Evolutionary conservation across 2,113 vertebrate species (phyloP).

Genomic region (Martes martes): DNA sequence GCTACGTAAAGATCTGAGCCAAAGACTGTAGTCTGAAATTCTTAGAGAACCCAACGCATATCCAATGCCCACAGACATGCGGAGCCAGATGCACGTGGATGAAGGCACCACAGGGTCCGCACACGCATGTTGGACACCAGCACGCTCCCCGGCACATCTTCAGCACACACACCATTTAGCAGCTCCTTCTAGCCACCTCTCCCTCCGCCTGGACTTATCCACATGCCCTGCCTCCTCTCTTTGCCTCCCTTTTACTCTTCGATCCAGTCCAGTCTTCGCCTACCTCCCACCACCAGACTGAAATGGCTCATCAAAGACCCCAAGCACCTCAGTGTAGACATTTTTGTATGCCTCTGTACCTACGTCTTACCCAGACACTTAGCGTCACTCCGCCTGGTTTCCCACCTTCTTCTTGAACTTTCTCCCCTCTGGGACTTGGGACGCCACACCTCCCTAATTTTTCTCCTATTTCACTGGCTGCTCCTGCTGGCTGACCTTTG

Average conservation of each 20-base stretch:
- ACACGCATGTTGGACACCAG: not conserved
- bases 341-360: not conserved
- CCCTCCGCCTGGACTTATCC: not conserved
- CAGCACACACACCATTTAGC: not conserved
- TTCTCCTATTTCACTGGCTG: not conserved
- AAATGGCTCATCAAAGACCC: not conserved
- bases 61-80: not conserved
- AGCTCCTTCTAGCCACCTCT: no score
- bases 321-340: not conserved
- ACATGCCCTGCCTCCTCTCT: accelerated
- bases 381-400: not conserved
- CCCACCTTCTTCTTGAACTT: not conserved
- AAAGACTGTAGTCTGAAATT: not conserved
- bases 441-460: not conserved
- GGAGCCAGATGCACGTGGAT: not conserved
- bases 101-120: not conserved
- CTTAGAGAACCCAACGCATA: not conserved
- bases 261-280: not conserved
- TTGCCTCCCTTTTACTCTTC: not conserved
- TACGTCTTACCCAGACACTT: not conserved
- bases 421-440: not conserved
- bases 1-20: not conserved
- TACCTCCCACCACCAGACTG: not conserved
- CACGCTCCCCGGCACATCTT: not conserved
- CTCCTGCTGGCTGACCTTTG: not conserved